Base-by-base conservation (phyloP, 2,888 invertebrate species). In the Cryptocheilus praepositus region DNA sequence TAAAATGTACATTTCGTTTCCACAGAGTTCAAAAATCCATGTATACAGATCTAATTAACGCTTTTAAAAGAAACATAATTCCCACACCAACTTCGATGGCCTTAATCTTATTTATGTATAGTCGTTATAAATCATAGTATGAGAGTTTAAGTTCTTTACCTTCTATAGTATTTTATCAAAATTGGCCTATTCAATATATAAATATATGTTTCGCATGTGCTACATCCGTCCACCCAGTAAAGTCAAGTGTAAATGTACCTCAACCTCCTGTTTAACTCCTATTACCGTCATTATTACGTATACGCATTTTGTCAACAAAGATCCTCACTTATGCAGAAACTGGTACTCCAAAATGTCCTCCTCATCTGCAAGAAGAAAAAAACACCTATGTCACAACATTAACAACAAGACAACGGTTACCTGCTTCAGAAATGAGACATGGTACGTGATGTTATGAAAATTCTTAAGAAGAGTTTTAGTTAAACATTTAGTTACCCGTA, bases 291-390 rank as follows among this genome's bases (percentile, higher is more conserved):
- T 72, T n/a, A 49, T 49, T 79, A 80, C 76, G 83, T 81, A 77
- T 79, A 78, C 77, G 70, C 72, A 76, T 71, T 78, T 65, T 71
- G 58, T 75, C 62, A 74, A 79, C 79, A 73, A 74, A 70, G 74
- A 66, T 71, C 83, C 86, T 89, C 90, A 84, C 89, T 90, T 87
- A 88, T 90, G 83, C 72, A 90, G 88, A 82, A 90, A 90, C 83
- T 90, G 90, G 85, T 90, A 90, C 83, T 90, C 90, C 85, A 90
- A 87, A 82, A 90, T 89, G 81, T 90, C 90, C 80, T 88, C 88
- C 76, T 89, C 89, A 82, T 90, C 90, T 90, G 89, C 2, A 82
- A 84, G 81, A 76, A 75, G 65, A 71, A 69, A 67, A 43, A 59
- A 22, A 55, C 53, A 57, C 61, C 73, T 58, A 69, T 68, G 64